Percentiles rank a stretch among this genome's conserved stretches.
These are phyloP conservation scores for Sphenodon punctatus DNA, from an alignment of 2,797 vertebrate species.

Conservation along the genomic window DNA sequence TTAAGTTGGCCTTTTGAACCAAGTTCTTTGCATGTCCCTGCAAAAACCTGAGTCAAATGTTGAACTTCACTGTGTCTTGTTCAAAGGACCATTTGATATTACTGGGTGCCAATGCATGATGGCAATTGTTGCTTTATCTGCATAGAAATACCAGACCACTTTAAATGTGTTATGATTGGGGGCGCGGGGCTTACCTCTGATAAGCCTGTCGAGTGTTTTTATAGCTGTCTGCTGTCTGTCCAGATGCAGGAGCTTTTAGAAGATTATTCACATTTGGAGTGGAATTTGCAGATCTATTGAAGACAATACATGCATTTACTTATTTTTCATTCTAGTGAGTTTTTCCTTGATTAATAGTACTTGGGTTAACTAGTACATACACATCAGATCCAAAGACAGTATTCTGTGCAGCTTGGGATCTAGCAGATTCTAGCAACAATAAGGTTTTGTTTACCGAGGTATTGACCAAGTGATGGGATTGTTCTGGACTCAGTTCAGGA, in stretches of 20 bases:
- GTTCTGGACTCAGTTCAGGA: too few species aligned
- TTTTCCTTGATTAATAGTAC: too few species aligned
- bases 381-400: too few species aligned
- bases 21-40: too few species aligned
- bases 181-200: conserved; percentile 9
- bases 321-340: not conserved
- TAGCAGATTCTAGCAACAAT: too few species aligned
- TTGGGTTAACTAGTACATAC: too few species aligned
- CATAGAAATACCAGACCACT: not conserved
- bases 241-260: not conserved
- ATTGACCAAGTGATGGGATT: too few species aligned
- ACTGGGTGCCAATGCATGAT: not conserved
- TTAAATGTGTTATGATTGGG: not conserved
- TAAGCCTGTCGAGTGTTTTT: conserved; percentile 9
- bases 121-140: not conserved
- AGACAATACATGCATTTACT: accelerated
- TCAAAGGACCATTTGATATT: not conserved
- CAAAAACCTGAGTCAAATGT: too few species aligned
- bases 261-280: not conserved
- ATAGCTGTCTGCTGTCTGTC: not conserved
- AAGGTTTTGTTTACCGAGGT: too few species aligned
- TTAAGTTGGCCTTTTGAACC: too few species aligned
- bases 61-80: not conserved
- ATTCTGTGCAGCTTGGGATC: too few species aligned
- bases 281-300: not conserved